These are phyloP conservation scores for Ramphastos sulfuratus DNA, from an alignment of 2,113 vertebrate genomes.

Conservation along the genomic window DNA sequence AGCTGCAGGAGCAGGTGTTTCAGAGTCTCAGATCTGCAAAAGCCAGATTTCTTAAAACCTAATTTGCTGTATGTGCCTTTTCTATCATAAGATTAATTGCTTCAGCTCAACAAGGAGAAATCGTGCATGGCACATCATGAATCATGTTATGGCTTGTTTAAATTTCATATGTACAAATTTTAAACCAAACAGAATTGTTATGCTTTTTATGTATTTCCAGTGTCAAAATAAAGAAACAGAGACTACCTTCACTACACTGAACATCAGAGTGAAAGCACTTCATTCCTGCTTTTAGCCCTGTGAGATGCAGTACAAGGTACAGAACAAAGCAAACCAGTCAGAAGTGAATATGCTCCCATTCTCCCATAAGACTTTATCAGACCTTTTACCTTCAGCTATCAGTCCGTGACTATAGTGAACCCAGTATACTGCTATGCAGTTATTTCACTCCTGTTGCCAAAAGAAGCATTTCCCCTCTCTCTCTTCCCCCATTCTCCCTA, in stretches of 20 bases:
- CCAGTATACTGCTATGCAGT: not conserved
- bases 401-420: not conserved
- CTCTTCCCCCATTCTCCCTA: too few species aligned
- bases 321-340: not conserved
- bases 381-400: not conserved
- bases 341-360: not conserved
- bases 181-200: not conserved
- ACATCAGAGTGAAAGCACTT: not conserved
- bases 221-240: not conserved
- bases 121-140: not conserved
- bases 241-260: not conserved
- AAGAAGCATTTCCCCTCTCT: not conserved
- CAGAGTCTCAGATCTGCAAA: constrained; percentile 7
- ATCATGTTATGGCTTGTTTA: not conserved
- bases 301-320: not conserved
- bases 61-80: constrained; percentile 44
- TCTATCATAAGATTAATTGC: constrained; percentile 30
- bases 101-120: not conserved
- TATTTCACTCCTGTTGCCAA: not conserved
- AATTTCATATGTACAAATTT: not conserved
- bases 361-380: not conserved
- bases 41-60: not conserved
- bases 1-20: constrained; percentile 21
- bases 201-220: not conserved
- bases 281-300: not conserved